Conservation (phyloP, 2,113 vertebrate species). For the Platysteira castanea region DNA sequence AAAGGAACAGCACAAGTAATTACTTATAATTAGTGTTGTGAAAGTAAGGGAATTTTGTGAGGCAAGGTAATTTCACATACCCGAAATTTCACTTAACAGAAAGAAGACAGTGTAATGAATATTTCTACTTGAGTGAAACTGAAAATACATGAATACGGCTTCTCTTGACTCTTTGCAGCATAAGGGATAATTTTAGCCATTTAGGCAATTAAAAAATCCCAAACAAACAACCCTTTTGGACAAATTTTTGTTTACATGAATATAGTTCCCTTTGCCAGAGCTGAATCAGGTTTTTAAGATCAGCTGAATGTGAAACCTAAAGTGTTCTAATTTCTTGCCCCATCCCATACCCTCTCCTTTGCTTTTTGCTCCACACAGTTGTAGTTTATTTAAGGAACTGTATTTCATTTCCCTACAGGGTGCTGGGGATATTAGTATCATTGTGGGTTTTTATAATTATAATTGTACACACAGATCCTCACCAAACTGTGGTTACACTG, state of each 20-base stretch:
- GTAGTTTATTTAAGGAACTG: neutral
- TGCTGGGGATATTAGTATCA: neutral
- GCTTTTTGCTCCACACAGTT: neutral
- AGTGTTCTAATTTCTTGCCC: neutral
- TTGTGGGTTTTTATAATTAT: neutral
- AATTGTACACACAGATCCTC: neutral
- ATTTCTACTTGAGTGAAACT: neutral
- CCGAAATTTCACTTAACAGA: slow-evolving; percentile 23
- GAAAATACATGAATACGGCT: neutral
- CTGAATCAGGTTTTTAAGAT: neutral
- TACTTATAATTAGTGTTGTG: slow-evolving; percentile 62
- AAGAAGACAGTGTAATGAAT: neutral
- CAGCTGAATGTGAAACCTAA: neutral
- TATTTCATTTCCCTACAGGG: neutral
- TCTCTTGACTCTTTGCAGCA: neutral
- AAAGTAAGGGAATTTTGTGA: slow-evolving; percentile 54
- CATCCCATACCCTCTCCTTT: neutral
- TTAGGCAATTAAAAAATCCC: neutral
- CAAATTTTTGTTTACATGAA: neutral
- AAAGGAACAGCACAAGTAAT: slow-evolving; percentile 61
- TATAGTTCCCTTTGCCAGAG: neutral
- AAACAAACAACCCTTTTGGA: neutral
- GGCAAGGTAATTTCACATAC: slow-evolving; percentile 21
- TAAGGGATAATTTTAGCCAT: neutral
- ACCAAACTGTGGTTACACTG: neutral